phyloP scores from a whole-genome alignment of 2,113 vertebrate genomes.

The Microcebus jonahi region DNA sequence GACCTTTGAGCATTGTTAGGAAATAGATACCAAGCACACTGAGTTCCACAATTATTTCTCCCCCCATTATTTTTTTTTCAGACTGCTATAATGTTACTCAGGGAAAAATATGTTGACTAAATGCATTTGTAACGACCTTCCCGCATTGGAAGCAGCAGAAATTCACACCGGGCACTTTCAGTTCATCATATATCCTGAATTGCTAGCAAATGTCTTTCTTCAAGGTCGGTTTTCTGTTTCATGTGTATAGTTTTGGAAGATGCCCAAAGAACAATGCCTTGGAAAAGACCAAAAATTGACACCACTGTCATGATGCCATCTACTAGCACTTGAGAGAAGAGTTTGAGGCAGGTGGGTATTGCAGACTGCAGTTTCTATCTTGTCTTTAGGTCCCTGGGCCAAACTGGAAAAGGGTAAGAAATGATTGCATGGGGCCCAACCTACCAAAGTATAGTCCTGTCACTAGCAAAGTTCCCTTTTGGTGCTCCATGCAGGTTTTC shows the following conservation, averaged over 20 bases:
- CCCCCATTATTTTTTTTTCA: not conserved
- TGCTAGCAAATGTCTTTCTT: not conserved
- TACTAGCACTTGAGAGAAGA: not conserved
- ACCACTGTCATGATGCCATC: not conserved
- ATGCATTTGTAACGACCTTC: not conserved
- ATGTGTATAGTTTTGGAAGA: not conserved
- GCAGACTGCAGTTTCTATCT: not conserved
- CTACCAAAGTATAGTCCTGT: slow-evolving; percentile 7
- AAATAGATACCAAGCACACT: not conserved
- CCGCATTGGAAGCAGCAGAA: not conserved
- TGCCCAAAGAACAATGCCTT: not conserved
- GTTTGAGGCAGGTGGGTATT: no score
- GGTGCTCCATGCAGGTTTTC: slow-evolving; percentile 11
- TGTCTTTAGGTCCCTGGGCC: not conserved
- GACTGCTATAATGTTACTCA: not conserved
- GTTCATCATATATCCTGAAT: not conserved
- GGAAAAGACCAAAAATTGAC: not conserved
- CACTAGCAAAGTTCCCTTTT: slow-evolving; percentile 48
- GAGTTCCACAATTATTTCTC: not conserved
- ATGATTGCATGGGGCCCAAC: not conserved
- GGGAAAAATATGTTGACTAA: not conserved
- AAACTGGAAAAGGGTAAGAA: not conserved
- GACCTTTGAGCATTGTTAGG: not conserved
- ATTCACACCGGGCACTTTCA: fast-evolving
- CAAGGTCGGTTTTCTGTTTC: not conserved